Conservation (phyloP, 2,113 vertebrate species). For the Mesitornis unicolor region DNA sequence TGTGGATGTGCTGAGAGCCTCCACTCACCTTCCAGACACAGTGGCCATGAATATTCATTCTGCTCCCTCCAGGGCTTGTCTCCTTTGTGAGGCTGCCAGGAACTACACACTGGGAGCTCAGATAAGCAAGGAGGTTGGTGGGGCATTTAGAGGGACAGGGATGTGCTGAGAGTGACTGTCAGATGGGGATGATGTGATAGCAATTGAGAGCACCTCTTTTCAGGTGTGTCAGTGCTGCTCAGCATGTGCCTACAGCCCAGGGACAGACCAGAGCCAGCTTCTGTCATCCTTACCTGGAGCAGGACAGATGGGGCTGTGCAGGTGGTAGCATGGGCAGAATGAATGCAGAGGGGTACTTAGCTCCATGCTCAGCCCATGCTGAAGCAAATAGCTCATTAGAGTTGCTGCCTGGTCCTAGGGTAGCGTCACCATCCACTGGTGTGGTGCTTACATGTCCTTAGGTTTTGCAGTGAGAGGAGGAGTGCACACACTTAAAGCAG, state of each 20-base stretch:
- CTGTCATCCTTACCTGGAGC: neutral
- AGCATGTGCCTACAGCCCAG: neutral
- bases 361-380: neutral
- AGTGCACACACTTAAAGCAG: neutral
- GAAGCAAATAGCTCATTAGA: neutral
- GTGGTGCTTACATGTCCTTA: neutral
- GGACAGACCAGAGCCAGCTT: neutral
- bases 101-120: neutral
- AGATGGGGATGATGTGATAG: neutral
- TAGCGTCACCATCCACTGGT: neutral
- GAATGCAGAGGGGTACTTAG: neutral
- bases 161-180: neutral
- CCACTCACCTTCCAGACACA: neutral
- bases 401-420: neutral
- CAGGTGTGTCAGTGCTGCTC: neutral
- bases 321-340: fast-evolving
- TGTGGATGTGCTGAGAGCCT: neutral
- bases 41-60: constrained; percentile 24
- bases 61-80: neutral
- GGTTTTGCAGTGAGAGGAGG: neutral
- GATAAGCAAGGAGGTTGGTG: neutral
- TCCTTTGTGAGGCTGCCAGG: neutral
- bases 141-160: neutral
- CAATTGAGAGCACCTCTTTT: neutral
- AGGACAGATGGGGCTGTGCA: neutral